Evolutionary conservation across 2,113 vertebrate species (phyloP), one percentile per base, ranked within the genome.

Genomic region (Daphoenositta chrysoptera): DNA sequence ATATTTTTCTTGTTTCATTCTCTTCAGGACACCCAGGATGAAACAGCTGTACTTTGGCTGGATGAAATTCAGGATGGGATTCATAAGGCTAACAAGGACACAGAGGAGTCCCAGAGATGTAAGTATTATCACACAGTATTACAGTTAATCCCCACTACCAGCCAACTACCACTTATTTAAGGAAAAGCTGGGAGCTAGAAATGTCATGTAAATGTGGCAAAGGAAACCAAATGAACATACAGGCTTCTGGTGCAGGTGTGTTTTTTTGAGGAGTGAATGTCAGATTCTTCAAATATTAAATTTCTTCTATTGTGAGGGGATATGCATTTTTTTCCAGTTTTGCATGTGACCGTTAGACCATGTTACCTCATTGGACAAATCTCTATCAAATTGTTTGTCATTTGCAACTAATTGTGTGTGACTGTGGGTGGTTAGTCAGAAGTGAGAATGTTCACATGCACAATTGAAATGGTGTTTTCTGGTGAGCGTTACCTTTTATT

Each of bases 21-120:
- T 48, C 14, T 97, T 23, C 94, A 99, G 99, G 99, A 99, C 96
- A 99, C 98, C 5, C 98, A 96, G 93, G 99, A 99, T 91, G 99
- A 99, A 28, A 99, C 99, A 44, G 99, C 99, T 77, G 99, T 99
- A 53, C 97, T 99, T 50, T 99, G 99, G 99, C 91, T 99, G 96
- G 99, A 99, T 97, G 99, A 99, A 98, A 99, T 99, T 96, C 99
- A 99, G 92, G 98, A 98, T 79, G 98, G 98, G 16, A 97, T 99
- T 95, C 97, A 98, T 37, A 98, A 94, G 91, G 98, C 99, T 26
- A 99, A 99, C 97, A 98, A 98, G 95, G 98, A 99, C 87, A 99
- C 99, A 3, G 98, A 98, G 53, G 99, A 99, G 71, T 99, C 99
- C 1, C 92, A 99, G 42, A 98, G 94, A 69, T 99, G 99, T 99